Conservation (phyloP, 2,888 invertebrate species). For the Chesias legatella region DNA sequence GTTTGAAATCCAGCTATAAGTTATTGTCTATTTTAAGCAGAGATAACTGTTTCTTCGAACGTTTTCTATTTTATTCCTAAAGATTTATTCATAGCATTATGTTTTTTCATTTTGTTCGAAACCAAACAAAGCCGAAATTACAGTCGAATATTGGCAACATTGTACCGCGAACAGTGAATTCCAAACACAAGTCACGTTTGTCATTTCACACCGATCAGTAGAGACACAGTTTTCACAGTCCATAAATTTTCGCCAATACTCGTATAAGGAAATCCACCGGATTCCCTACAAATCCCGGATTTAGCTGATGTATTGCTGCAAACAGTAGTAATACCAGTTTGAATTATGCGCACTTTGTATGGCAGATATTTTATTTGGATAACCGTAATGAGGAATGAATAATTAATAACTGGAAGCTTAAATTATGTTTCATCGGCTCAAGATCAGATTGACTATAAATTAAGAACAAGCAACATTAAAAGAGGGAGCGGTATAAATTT, state of each 20-base stretch:
- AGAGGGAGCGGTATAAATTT: too few species aligned
- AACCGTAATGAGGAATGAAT: conserved; percentile 15
- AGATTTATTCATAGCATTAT: too few species aligned
- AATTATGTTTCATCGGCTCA: too few species aligned
- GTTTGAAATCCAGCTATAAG: too few species aligned
- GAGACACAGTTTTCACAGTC: conserved; percentile 66
- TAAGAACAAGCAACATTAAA: too few species aligned
- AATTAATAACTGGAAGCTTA: conserved; percentile 10
- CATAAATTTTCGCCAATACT: conserved; percentile 62
- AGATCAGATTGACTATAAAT: too few species aligned
- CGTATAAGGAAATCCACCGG: conserved; percentile 49
- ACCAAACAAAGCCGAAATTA: conserved; percentile 14
- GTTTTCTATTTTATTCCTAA: too few species aligned
- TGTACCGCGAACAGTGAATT: conserved; percentile 25
- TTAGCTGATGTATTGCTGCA: conserved; percentile 37
- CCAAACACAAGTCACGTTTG: conserved; percentile 59
- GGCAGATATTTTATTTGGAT: conserved; percentile 4
- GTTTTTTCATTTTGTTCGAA: conserved; percentile 1
- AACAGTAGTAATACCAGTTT: conserved; percentile 29
- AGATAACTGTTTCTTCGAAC: too few species aligned
- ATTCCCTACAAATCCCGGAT: conserved; percentile 39
- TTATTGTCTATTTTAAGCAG: too few species aligned
- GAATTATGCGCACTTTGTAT: conserved; percentile 19
- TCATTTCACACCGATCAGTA: conserved; percentile 60
- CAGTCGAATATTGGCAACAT: conserved; percentile 13